Conservation (phyloP, 2,113 vertebrate species). For the Marmota monax region DNA sequence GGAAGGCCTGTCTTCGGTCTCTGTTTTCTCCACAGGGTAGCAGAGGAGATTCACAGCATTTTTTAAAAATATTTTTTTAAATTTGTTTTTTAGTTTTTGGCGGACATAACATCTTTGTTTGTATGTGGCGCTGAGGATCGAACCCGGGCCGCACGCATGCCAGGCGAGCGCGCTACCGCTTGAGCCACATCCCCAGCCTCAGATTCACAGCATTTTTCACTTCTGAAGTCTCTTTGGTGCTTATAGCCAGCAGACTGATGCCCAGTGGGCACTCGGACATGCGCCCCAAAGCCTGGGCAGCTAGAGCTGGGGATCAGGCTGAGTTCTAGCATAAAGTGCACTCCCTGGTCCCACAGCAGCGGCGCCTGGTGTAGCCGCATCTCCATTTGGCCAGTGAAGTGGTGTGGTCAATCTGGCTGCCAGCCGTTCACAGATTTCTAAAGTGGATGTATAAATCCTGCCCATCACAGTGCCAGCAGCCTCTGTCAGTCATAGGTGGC, state of each 20-base stretch:
- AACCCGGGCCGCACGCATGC: too few relatives aligned
- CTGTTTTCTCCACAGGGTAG: background rate
- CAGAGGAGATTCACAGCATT: background rate
- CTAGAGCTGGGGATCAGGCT: background rate
- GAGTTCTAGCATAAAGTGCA: background rate
- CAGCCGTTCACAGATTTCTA: constrained; percentile 92
- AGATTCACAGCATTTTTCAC: background rate
- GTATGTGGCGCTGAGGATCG: too few relatives aligned
- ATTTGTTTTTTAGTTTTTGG: too few relatives aligned
- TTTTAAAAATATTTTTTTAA: too few relatives aligned
- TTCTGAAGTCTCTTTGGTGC: background rate
- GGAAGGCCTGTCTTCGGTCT: background rate
- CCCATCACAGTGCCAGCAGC: constrained; percentile 88
- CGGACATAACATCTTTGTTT: too few relatives aligned
- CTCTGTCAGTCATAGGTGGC: constrained; percentile 85
- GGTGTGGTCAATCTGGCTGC: constrained; percentile 90
- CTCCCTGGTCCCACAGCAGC: constrained; percentile 82
- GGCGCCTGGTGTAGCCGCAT: constrained; percentile 90
- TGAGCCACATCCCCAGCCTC: too few relatives aligned
- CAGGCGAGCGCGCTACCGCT: too few relatives aligned
- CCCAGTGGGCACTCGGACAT: background rate
- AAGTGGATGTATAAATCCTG: constrained; percentile 89
- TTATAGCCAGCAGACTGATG: background rate
- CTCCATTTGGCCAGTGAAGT: constrained; percentile 92
- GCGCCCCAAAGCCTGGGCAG: background rate